phyloP scores from a whole-genome alignment of 2,113 vertebrate species.

The Morone saxatilis region DNA sequence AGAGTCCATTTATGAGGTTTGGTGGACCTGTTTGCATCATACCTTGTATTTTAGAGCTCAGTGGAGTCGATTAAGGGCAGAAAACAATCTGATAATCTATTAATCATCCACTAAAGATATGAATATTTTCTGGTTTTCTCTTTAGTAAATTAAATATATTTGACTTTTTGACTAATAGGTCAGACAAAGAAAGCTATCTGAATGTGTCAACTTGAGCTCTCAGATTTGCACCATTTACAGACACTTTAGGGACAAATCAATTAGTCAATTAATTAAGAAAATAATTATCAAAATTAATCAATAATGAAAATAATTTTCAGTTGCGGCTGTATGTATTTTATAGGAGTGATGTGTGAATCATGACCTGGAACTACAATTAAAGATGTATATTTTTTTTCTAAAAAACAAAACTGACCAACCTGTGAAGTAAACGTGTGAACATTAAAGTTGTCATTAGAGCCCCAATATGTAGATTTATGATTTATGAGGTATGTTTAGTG shows the following conservation, averaged over 20 bases:
- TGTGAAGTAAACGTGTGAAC: background rate
- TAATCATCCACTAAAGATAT: background rate
- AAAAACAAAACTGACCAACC: background rate
- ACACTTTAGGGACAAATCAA: too few species aligned
- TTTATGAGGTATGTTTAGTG: too few species aligned
- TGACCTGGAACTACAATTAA: background rate
- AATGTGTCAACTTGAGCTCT: too few species aligned
- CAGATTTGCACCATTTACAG: too few species aligned
- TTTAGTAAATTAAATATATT: background rate
- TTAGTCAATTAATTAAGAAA: too few species aligned
- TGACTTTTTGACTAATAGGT: background rate
- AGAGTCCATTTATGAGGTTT: constrained; percentile 9
- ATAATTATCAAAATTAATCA: background rate
- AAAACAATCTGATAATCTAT: background rate
- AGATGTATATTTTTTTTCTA: too few species aligned
- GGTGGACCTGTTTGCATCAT: background rate
- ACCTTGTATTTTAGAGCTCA: background rate
- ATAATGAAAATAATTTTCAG: background rate
- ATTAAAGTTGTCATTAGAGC: background rate
- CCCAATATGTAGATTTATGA: background rate
- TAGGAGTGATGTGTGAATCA: background rate
- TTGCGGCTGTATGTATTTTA: background rate
- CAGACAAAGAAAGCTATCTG: background rate
- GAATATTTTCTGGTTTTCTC: background rate
- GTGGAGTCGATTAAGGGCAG: background rate